phyloP scores from a whole-genome alignment of 2,797 vertebrate genomes.

The Hozukius guyotensis region DNA sequence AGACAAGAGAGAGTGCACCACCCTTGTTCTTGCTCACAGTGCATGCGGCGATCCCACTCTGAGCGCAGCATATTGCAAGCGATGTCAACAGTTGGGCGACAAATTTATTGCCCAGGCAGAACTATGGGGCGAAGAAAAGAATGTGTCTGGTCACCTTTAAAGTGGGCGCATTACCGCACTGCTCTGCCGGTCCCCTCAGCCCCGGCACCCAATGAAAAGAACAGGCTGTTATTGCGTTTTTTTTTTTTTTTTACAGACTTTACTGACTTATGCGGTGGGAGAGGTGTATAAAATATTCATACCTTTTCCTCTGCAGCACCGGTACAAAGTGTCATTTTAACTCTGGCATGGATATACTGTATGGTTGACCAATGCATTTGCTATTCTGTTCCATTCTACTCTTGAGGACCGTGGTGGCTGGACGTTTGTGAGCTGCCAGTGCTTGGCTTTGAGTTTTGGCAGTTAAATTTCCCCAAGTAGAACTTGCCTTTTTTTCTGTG shows the following conservation, averaged over 20 bases:
- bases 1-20: conserved; percentile 41
- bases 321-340: conserved; percentile 62
- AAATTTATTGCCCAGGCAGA: conserved; percentile 74
- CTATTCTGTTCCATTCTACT: conserved; percentile 41
- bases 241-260: conserved; percentile 30
- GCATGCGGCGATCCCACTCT: conserved; percentile 66
- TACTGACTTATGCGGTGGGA: conserved; percentile 52
- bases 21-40: conserved; percentile 69
- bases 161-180: conserved; percentile 40
- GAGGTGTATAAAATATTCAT: conserved; percentile 71
- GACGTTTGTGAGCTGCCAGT: conserved; percentile 27
- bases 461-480: conserved; percentile 14
- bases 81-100: conserved; percentile 80
- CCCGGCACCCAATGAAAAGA: conserved; percentile 48
- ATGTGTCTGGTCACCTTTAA: conserved; percentile 63
- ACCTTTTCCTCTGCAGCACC: conserved; percentile 45
- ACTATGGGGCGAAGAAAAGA: conserved; percentile 57
- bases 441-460: conserved; percentile 33
- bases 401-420: conserved; percentile 2
- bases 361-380: conserved; percentile 51
- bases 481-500: background rate
- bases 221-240: conserved; percentile 54
- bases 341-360: conserved; percentile 34
- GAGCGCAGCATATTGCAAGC: conserved; percentile 76
- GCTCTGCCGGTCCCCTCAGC: conserved; percentile 26